Base-by-base conservation (phyloP, 2,888 invertebrate species). In the Monochamus alternatus region DNA sequence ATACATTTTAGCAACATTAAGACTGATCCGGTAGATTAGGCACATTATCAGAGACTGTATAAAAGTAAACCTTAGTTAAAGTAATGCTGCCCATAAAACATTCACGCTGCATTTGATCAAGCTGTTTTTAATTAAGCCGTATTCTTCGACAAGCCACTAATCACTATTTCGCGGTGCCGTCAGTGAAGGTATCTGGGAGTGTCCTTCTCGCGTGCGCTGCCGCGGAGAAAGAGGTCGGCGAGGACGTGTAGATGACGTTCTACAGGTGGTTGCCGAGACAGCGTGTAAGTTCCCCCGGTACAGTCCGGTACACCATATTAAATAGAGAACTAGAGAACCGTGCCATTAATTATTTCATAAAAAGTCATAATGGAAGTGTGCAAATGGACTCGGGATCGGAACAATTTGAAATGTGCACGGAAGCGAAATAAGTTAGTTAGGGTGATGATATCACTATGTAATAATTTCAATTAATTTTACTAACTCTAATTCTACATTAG, bases 41-140 rank as follows among this genome's bases (percentile, higher is more conserved):
- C 73, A 59, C 65, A 75, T 75, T 76, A 75, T 79, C 79, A 69
- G 69, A 59, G 30, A 62, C 55, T 44, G 75, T 75, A 73, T 78
- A 75, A 80, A 79, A 80, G 77, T 77, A 75, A 75, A 80, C 77
- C 66, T 76, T 74, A 73, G 80, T 80, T 66, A 74, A 75, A 74
- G 79, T 78, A 82, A 82, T 81, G 79, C 74, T 76, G 70, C 71
- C 76, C 80, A 81, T 82, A 82, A 82, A 82, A 81, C 80, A 82
- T 81, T 77, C 81, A 82, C 82, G 81, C 69, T 81, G 81, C 80
- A 81, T 80, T 82, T 81, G 79, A 79, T 80, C 81, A 78, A 78
- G 81, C 77, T 79, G 81, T 77, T 82, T 78, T 80, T 81, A 82
- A 82, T 82, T 82, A 82, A 80, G 82, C 78, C 78, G 76, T 80